These are phyloP conservation scores for Eupeodes luniger DNA, from an alignment of 2,888 invertebrate genomes.

Conservation along the genomic window DNA sequence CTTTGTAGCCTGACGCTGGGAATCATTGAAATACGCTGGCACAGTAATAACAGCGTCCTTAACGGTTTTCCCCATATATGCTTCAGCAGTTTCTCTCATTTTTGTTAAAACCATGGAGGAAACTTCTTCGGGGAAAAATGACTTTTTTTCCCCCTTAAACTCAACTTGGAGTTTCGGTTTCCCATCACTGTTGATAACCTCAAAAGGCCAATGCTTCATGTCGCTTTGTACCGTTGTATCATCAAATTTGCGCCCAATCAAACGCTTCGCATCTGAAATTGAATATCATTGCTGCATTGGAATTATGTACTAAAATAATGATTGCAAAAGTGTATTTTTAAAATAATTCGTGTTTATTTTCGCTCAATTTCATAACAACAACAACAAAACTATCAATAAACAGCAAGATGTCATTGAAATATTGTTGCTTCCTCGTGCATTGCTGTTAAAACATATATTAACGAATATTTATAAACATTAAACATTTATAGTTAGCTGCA, in stretches of 20 bases:
- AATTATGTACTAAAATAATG: conserved; percentile 21
- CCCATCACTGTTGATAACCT: conserved; percentile 91
- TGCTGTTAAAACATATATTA: conserved; percentile 23
- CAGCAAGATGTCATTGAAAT: conserved; percentile 53
- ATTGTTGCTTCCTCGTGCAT: conserved; percentile 40
- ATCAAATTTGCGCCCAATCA: conserved; percentile 96
- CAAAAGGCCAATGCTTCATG: conserved; percentile 98
- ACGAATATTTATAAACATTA: conserved; percentile 42
- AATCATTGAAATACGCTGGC: conserved; percentile 92
- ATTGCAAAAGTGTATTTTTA: conserved; percentile 48
- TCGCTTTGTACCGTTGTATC: conserved; percentile 96
- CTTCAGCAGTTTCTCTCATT: conserved; percentile 93
- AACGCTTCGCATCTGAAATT: conserved; percentile 93
- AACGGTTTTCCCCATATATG: conserved; percentile 88
- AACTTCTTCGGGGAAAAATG: conserved; percentile 96
- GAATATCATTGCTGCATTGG: conserved; percentile 31
- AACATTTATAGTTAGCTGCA: conserved; percentile 46
- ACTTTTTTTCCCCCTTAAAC: conserved; percentile 95
- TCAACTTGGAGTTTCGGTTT: conserved; percentile 93
- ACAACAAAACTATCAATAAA: conserved; percentile 54
- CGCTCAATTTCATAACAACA: conserved; percentile 44
- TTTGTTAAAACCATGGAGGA: conserved; percentile 96
- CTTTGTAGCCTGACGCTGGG: conserved; percentile 91
- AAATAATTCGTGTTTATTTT: conserved; percentile 35
- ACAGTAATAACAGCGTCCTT: conserved; percentile 92